Evolutionary conservation across 1,140 invertebrate species (phyloP), one percentile per base, ranked within the genome.

Genomic region (Scaptomyza pallida): DNA sequence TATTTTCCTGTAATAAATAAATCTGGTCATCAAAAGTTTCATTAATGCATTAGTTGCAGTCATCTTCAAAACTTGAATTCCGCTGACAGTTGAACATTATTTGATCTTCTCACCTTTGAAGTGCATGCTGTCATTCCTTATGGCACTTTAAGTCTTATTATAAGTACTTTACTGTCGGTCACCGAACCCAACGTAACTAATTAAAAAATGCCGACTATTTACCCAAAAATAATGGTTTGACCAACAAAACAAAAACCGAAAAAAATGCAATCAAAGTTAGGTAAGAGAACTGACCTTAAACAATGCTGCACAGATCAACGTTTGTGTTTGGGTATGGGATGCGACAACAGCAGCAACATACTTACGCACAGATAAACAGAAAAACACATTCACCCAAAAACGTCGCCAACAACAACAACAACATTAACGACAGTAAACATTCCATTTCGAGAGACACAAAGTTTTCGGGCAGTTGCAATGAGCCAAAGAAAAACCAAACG

Each of bases 241-340:
- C 41, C 50, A 63, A 55, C 59, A 70, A 47, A 48, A 19, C 40
- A 41, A 60, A 71, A 64, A 56, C 57, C 57, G 33, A 69, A 41
- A 44, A n/a, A 85, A 86, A 81, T 86, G 81, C 81, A 86, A 85
- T 86, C 81, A 74, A 67, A 88, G 81, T 86, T 86, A 86, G 81
- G 81, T 86, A 86, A 86, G 82, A 80, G 77, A 86, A 86, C 82
- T 86, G 82, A 86, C 82, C 82, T 86, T 86, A 88, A 78, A 78
- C 82, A 88, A 86, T 82, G 75, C 78, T 88, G 82, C 82, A 83
- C 72, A 83, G 80, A 83, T 78, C 79, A 60, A 57, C 59, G 65
- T 45, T 65, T 30, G 23, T 15, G 21, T 13, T 16, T 15, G 19
- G 13, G 19, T 47, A n/a, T 47, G 19, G 56, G 51, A 48, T 47